Base-by-base conservation (phyloP, 2,797 vertebrate genomes). In the Platalea minor region DNA sequence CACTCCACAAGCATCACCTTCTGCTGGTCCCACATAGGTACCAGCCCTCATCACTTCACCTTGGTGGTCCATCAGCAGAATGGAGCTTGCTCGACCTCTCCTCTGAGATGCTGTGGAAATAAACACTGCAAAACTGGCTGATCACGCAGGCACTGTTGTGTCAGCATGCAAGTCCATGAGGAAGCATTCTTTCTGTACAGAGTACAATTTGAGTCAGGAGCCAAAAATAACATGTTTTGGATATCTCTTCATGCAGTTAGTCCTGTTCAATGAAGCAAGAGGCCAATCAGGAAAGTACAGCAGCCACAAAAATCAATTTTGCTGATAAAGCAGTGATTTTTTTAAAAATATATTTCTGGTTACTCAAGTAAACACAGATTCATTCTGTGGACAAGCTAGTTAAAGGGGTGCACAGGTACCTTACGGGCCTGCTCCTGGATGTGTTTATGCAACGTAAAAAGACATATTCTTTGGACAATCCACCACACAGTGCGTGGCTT, bases 401-500 rank as follows among this genome's bases (percentile, higher is more conserved):
- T n/a, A 20, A 53, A 91, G 9, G 2, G 20, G 7, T 81, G 74
- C 33, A 73, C 24, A 48, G 13, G 10, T 57, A 39, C 12, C 23
- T 68, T 29, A 41, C 2, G 21, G 29, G 7, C 9, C 87, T 74
- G 25, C 31, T 72, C 13, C 19, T 65, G 26, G 8, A 4, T n/a
- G 17, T 11, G 10, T 65, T 68, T 35, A 28, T 53, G 13, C 51
- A 53, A 2, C 2, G 7, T 18, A 56, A 75, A 74, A 60, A 69
- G 12, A 19, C 19, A 50, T n/a, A 18, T 45, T 56, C 28, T 39
- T 43, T 28, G 37, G 29, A 59, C 24, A 75, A 11, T 23, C 24
- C 19, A 48, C 19, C 35, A 6, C 46, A 25, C 1, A 0, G 6
- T 3, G 3, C 11, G 13, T 37, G 7, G 7, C 20, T 64, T 35